Evolutionary conservation across 2,113 vertebrate genomes (phyloP).

Genomic region (Chloropsis hardwickii): DNA sequence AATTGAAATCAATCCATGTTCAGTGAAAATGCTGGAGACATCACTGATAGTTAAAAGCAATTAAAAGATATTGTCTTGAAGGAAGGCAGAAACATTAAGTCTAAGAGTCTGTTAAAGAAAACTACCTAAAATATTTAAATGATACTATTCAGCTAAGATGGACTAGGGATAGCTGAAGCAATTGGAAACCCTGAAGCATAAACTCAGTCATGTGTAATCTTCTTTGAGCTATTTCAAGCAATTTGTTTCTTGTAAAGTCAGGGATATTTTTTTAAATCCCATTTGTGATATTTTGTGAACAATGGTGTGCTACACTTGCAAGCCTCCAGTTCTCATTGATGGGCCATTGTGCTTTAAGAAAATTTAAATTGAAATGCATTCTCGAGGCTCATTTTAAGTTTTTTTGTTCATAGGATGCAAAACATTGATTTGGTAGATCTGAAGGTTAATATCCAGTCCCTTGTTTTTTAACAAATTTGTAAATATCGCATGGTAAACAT

Average conservation of each 20-base stretch:
- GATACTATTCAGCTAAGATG: slow-evolving; percentile 30
- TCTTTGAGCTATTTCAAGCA: neutral
- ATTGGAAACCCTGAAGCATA: slow-evolving; percentile 41
- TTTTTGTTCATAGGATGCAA: neutral
- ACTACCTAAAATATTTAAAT: slow-evolving; percentile 67
- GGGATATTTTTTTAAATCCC: neutral
- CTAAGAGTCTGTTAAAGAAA: slow-evolving; percentile 66
- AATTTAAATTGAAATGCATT: neutral
- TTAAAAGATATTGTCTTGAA: slow-evolving; percentile 73
- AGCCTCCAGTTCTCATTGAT: neutral
- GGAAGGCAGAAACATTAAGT: slow-evolving; percentile 63
- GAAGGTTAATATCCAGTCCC: neutral
- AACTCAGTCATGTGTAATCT: slow-evolving; percentile 9
- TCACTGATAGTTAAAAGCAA: slow-evolving; percentile 72
- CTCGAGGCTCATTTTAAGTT: neutral
- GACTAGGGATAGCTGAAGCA: slow-evolving; percentile 33
- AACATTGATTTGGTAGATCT: neutral
- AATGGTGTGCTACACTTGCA: neutral
- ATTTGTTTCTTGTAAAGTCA: neutral
- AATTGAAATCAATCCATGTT: slow-evolving; percentile 77
- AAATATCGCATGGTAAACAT: neutral
- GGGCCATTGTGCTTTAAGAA: neutral
- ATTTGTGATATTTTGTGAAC: neutral
- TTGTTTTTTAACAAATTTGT: neutral
- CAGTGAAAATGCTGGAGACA: slow-evolving; percentile 65